Conservation (phyloP, 1,140 invertebrate genomes). For the Brachystomella parvula region DNA sequence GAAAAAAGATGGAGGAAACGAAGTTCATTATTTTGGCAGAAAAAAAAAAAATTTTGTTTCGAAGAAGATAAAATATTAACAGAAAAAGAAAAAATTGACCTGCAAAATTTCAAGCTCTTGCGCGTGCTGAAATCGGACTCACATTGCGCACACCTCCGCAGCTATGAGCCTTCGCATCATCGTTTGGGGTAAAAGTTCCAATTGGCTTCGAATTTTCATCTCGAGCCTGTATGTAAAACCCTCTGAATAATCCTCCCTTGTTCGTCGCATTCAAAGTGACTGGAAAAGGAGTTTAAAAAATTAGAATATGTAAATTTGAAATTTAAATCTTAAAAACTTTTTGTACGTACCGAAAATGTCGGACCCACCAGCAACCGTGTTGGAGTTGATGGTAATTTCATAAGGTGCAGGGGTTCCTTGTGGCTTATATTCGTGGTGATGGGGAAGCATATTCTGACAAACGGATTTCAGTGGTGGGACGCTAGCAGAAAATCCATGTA, state of each 20-base stretch:
- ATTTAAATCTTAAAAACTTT: background rate
- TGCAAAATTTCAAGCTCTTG: background rate
- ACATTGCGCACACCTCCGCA: constrained; percentile 26
- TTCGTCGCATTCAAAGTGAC: background rate
- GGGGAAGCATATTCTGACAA: constrained; percentile 16
- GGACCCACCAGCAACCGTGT: constrained; percentile 4
- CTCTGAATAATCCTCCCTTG: constrained; percentile 12
- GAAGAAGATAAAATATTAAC: no score
- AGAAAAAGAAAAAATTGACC: background rate
- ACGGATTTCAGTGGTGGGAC: constrained; percentile 22
- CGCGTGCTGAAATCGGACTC: constrained; percentile 2
- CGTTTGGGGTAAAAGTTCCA: constrained; percentile 24
- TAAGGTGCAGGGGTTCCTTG: constrained; percentile 15
- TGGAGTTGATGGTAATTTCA: background rate
- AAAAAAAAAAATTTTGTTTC: no score
- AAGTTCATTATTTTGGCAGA: no score
- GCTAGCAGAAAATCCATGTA: constrained; percentile 17
- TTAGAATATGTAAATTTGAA: background rate
- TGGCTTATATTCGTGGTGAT: constrained; percentile 20
- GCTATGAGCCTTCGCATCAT: constrained; percentile 23
- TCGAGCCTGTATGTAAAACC: constrained; percentile 33
- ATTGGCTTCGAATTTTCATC: constrained; percentile 16
- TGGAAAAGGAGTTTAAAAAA: background rate
- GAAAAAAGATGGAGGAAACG: no score
- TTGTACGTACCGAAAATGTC: background rate